Conservation (phyloP, 2,113 vertebrate species). For the Gnathonemus longibarbis region DNA sequence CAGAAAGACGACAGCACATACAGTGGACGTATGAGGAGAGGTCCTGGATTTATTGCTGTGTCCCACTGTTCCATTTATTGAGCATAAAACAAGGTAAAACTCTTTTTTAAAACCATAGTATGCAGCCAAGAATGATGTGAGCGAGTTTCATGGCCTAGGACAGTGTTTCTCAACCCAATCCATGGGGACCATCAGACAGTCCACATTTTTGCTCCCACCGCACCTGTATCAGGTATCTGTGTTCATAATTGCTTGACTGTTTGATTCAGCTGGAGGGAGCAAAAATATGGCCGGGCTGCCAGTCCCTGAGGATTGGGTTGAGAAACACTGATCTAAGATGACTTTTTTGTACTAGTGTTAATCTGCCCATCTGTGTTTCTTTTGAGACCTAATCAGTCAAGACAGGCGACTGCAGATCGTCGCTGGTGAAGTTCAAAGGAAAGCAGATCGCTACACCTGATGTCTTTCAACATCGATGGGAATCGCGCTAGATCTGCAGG, state of each 20-base stretch:
- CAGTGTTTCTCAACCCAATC: background rate
- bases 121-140: background rate
- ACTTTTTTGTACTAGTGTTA: background rate
- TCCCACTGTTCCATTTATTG: constrained; percentile 16
- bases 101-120: background rate
- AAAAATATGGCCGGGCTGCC: background rate
- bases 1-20: constrained; percentile 20
- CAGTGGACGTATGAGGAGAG: constrained; percentile 23
- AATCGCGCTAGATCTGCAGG: background rate
- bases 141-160: background rate
- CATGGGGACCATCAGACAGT: background rate
- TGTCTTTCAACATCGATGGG: background rate
- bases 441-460: background rate
- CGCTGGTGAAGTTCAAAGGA: background rate
- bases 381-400: background rate
- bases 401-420: background rate
- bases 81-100: constrained; percentile 21
- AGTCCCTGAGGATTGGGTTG: background rate
- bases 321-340: background rate
- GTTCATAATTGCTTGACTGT: background rate
- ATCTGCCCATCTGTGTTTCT: background rate
- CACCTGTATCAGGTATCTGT: background rate
- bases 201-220: background rate
- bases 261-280: background rate
- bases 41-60: constrained; percentile 34